phyloP scores from a whole-genome alignment of 2,797 vertebrate species.

The Sebastes matsubarae region DNA sequence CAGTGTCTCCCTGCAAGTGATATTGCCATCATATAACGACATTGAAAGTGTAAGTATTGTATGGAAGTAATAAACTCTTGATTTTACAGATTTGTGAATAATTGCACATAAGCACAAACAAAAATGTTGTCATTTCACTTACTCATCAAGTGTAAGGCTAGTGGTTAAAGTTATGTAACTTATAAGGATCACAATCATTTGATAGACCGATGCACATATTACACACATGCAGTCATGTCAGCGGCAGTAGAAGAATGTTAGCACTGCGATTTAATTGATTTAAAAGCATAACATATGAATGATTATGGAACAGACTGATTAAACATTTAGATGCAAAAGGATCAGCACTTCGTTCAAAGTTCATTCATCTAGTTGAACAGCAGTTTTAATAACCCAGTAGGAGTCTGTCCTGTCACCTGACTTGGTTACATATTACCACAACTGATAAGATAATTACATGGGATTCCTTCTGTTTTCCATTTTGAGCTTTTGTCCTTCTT shows the following conservation, averaged over 20 bases:
- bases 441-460: neutral
- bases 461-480: neutral
- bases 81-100: neutral
- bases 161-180: neutral
- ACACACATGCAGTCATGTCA: neutral
- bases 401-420: neutral
- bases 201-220: neutral
- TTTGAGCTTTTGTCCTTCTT: neutral
- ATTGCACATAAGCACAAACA: neutral
- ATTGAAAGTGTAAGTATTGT: neutral
- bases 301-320: neutral
- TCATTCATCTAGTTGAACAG: slow-evolving; percentile 12
- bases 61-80: neutral
- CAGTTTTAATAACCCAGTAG: neutral
- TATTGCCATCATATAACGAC: neutral
- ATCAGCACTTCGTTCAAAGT: slow-evolving; percentile 20
- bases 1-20: neutral
- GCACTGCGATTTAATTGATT: neutral
- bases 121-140: neutral
- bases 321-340: neutral
- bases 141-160: neutral
- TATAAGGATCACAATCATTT: neutral
- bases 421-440: slow-evolving; percentile 51
- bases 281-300: neutral
- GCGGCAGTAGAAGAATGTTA: neutral